Base-by-base conservation (phyloP, 2,113 vertebrate species). In the Laticauda laticaudata region DNA sequence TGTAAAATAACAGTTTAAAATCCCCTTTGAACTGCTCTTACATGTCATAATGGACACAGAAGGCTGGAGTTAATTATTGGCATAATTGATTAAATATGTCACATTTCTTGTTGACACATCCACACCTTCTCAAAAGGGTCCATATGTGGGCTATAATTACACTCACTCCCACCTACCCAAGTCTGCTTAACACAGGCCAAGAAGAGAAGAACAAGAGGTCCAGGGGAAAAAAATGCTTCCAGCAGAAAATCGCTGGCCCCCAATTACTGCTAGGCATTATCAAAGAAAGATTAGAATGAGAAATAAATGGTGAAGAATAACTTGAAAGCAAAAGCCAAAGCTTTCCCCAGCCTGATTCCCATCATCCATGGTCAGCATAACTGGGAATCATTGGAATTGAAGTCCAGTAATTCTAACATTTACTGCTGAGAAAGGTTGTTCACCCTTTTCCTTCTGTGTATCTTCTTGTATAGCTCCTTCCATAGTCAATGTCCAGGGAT, bases 31-130 rank as follows among this genome's bases (percentile, higher is more conserved):
- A 54, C 5, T 75, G 9, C 45, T 81, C 93, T 90, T 91, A 21
- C 91, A 93, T 93, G 94, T 91, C 94, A 89, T 93, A 95, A 94
- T 51, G 95, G 89, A 92, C 4, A 4, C 87, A 90, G 34, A 69
- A 91, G 90, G 92, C 90, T 0, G 1, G 91, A 92, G 93, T 86
- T 96, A 95, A 96, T 93, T 95, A 96, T 91, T 59, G 95, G 81
- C 93, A 93, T 95, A 95, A 96, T 96, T 94, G 95, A 94, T 97
- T 93, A 95, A 96, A 96, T 92, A 59, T 95, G 96, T 56, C 94
- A 64, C 64, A 23, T 95, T 95, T 93, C 93, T 94, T 94, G 93
- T 92, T 24, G 34, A 92, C 93, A 91, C 89, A 57, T 96, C 94
- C 95, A 92, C 95, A 94, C 95, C 95, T 96, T 95, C 94, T 90